Conservation (phyloP, 2,113 vertebrate species). For the Podarcis muralis region DNA sequence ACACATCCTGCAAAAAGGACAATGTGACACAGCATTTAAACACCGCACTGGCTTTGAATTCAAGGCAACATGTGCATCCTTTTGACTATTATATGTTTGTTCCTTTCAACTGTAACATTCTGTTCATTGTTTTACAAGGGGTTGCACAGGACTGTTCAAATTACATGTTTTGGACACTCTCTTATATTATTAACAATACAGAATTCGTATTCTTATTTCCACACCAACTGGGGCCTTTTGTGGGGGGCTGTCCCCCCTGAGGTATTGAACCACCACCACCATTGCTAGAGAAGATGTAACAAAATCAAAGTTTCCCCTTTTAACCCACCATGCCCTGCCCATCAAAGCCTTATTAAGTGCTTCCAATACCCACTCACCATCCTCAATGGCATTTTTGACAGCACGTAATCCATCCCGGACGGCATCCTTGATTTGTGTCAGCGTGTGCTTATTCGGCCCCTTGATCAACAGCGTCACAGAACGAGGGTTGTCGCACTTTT, state of each 20-base stretch:
- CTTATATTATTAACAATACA: background rate
- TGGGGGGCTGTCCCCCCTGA: no score
- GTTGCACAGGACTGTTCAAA: background rate
- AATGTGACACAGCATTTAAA: background rate
- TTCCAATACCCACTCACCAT: constrained; percentile 77
- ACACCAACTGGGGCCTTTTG: background rate
- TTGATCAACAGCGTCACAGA: constrained; percentile 93
- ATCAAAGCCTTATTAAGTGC: background rate
- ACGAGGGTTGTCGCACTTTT: constrained; percentile 93
- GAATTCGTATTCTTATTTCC: background rate
- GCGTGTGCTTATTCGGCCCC: constrained; percentile 95
- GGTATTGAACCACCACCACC: background rate
- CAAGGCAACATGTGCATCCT: background rate
- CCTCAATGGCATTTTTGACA: constrained; percentile 97
- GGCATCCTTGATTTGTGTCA: constrained; percentile 96
- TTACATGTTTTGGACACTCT: no score
- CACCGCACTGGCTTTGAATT: background rate
- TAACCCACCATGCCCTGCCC: background rate
- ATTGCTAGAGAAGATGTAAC: background rate
- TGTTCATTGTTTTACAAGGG: background rate
- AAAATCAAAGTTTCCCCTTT: background rate
- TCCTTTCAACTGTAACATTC: background rate
- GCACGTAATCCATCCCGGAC: constrained; percentile 92
- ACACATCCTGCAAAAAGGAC: constrained; percentile 81
- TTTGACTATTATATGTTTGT: background rate